Conservation (phyloP, 2,113 vertebrate species). For the Heterocephalus glaber region DNA sequence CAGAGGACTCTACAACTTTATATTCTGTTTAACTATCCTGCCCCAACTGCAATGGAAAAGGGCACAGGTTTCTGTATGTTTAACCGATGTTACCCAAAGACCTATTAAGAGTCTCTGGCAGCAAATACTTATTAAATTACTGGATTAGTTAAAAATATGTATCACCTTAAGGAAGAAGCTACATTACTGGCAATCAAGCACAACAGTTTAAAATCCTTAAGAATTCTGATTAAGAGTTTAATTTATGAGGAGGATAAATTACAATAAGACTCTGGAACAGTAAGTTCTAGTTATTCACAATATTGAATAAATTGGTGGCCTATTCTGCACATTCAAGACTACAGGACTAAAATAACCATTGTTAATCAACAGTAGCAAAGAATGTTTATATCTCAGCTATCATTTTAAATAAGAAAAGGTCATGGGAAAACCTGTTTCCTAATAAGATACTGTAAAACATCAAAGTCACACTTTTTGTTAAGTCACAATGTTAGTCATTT, state of each 20-base stretch:
- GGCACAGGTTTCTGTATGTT: neutral
- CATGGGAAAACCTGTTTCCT: neutral
- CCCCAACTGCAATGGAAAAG: neutral
- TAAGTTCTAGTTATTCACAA: slow-evolving; percentile 31
- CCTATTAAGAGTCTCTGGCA: neutral
- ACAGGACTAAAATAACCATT: neutral
- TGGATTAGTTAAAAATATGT: neutral
- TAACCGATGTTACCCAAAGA: neutral
- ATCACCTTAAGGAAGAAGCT: slow-evolving; percentile 1
- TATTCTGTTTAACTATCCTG: neutral
- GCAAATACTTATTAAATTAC: neutral
- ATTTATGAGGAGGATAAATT: neutral
- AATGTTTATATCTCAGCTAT: neutral
- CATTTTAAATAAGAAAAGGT: neutral
- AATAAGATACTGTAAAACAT: neutral
- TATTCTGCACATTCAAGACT: neutral
- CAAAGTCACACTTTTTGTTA: neutral
- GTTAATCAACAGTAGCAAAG: neutral
- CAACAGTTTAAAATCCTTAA: slow-evolving; percentile 33
- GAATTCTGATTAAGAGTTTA: neutral
- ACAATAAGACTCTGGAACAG: neutral
- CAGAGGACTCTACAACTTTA: neutral
- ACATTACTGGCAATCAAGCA: slow-evolving; percentile 4
- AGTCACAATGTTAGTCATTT: neutral
- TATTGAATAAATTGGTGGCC: neutral